These are phyloP conservation scores for Coracopsis vasa DNA, from an alignment of 2,113 vertebrate species.

Conservation along the genomic window DNA sequence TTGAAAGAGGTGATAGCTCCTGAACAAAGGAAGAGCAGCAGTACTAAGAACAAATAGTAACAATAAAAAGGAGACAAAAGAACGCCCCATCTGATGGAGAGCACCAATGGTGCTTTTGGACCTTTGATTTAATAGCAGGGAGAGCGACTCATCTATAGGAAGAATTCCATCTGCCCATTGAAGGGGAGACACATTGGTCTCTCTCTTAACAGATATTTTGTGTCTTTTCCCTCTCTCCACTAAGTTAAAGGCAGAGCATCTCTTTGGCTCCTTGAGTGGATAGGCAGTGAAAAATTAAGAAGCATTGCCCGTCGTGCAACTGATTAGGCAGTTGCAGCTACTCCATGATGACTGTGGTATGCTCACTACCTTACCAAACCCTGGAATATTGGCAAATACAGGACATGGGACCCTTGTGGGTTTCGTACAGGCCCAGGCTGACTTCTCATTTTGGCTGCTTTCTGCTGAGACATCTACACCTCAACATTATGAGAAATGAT, in stretches of 20 bases:
- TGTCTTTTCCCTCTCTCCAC: not conserved
- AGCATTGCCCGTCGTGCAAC: accelerated
- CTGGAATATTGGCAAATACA: not conserved
- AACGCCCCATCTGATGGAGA: not conserved
- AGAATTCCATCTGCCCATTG: not conserved
- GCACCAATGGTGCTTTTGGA: not conserved
- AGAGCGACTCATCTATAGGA: accelerated
- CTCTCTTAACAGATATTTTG: not conserved
- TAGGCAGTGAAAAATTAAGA: not conserved
- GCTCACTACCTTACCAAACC: not conserved
- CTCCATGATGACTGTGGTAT: not conserved
- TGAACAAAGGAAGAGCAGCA: not conserved
- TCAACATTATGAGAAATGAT: not conserved
- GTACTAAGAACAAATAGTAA: not conserved
- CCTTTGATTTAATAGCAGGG: not conserved
- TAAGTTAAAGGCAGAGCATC: not conserved
- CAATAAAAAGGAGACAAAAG: not conserved
- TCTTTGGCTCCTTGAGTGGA: not conserved
- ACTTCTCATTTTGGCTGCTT: not conserved
- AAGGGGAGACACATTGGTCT: not conserved
- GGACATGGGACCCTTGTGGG: not conserved
- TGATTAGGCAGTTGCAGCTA: not conserved
- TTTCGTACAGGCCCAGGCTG: not conserved
- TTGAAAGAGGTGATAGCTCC: not conserved
- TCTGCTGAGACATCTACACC: not conserved